Conservation (phyloP, 2,797 vertebrate species). For the Remorina albescens region DNA sequence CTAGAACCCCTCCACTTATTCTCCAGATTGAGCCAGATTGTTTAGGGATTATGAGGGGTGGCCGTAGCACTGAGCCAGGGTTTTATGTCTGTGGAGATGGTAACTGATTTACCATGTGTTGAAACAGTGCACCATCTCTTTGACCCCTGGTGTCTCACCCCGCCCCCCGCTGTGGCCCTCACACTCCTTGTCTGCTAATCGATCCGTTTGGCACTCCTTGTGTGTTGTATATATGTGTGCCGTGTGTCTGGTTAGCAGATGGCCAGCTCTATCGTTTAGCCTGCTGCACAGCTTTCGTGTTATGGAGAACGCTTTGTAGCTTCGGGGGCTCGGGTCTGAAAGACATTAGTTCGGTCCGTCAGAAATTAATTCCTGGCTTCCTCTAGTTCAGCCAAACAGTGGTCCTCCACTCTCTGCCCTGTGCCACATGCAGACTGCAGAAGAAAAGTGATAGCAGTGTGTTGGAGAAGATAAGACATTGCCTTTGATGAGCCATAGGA, state of each 20-base stretch:
- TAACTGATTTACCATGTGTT: conserved; percentile 89
- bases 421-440: conserved; percentile 62
- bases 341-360: conserved; percentile 85
- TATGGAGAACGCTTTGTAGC: conserved; percentile 82
- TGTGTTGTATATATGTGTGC: conserved; percentile 57
- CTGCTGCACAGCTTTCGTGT: conserved; percentile 63
- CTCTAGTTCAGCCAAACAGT: conserved; percentile 70
- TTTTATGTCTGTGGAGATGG: conserved; percentile 76
- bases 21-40: conserved; percentile 83
- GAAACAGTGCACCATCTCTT: conserved; percentile 85
- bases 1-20: conserved; percentile 79
- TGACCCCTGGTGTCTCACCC: conserved; percentile 83
- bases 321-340: conserved; percentile 79
- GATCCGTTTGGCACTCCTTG: conserved; percentile 86
- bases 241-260: conserved; percentile 85
- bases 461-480: conserved; percentile 75
- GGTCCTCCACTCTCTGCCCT: conserved; percentile 52
- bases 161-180: conserved; percentile 78
- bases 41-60: conserved; percentile 81
- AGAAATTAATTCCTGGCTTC: conserved; percentile 82
- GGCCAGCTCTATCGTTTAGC: conserved; percentile 76
- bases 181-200: conserved; percentile 87
- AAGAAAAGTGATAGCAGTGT: conserved; percentile 74
- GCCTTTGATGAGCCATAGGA: conserved; percentile 74
- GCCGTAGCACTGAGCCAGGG: conserved; percentile 74